Evolutionary conservation across 2,113 vertebrate species (phyloP).

Genomic region (Bagarius yarrelli): DNA sequence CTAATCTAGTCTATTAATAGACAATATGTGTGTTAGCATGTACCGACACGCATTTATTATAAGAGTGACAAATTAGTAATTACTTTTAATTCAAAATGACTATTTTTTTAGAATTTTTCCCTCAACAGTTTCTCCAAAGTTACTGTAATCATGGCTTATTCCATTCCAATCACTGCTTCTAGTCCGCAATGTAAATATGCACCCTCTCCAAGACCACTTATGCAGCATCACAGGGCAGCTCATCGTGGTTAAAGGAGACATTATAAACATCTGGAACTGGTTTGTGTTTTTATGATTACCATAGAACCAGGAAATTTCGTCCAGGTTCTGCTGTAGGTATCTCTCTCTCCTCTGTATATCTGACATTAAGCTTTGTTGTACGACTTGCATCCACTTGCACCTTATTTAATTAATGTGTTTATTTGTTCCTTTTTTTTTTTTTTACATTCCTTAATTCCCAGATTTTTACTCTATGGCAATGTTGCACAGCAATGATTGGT

Average conservation of each 20-base stretch:
- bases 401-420: background rate
- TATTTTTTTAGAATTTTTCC: background rate
- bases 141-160: background rate
- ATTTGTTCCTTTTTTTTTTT: background rate
- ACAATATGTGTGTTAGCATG: too few species aligned
- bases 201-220: background rate
- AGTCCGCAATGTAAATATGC: background rate
- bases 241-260: background rate
- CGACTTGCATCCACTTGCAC: background rate
- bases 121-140: too few species aligned
- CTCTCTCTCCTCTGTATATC: background rate
- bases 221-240: background rate
- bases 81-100: too few species aligned
- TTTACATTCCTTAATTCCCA: constrained; percentile 35
- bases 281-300: background rate
- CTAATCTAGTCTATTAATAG: too few species aligned
- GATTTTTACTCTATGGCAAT: constrained; percentile 74
- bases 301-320: background rate
- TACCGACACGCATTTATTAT: too few species aligned
- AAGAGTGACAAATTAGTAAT: too few species aligned
- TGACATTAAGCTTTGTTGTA: background rate
- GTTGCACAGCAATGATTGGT: constrained; percentile 70
- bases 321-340: background rate
- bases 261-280: background rate
- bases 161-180: background rate